Evolutionary conservation across 2,888 invertebrate species (phyloP), one percentile per base, ranked within the genome.

Genomic region (Cenopis cana): DNA sequence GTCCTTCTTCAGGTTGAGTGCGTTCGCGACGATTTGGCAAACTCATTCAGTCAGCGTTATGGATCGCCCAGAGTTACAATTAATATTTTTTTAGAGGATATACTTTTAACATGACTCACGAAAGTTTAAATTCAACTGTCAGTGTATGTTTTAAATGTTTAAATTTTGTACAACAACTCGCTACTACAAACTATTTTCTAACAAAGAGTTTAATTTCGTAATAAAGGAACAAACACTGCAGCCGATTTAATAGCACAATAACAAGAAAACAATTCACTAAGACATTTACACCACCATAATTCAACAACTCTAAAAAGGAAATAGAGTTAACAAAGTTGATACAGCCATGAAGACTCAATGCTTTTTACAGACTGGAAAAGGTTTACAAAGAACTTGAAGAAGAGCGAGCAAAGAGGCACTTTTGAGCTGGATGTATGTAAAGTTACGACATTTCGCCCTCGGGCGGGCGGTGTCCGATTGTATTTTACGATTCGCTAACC

Each of bases 401-500:
- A 56, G 9, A 20, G 38, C 14, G n/a, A 10, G n/a, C 52, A 14
- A 62, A 62, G 50, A 50, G 6, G 36, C 18, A 29, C 36, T 11
- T 38, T 38, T 50, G 2, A 36, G 36, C 38, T 9, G 9, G 36
- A 24, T 5, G 17, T 11, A 9, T 50, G 14, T 3, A 41, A 20
- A 59, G 33, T 54, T 52, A 62, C 18, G 38, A 6, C 64, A 14
- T 54, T 64, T n/a, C 46, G 46, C 60, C 60, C 17, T 29, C 17
- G 29, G 60, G 24, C 24, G 41, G 5, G 24, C 24, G 41, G 5
- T n/a, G 17, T 64, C 77, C 78, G 83, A 83, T 86, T 85, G 85
- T 82, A 83, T 84, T 90, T 86, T 88, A 87, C 87, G 87, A 88
- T 89, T 87, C 87, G 82, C 80, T 85, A 87, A 87, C 82, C 85